Evolutionary conservation across 2,888 invertebrate genomes (phyloP).

Genomic region (Harmothoe impar): DNA sequence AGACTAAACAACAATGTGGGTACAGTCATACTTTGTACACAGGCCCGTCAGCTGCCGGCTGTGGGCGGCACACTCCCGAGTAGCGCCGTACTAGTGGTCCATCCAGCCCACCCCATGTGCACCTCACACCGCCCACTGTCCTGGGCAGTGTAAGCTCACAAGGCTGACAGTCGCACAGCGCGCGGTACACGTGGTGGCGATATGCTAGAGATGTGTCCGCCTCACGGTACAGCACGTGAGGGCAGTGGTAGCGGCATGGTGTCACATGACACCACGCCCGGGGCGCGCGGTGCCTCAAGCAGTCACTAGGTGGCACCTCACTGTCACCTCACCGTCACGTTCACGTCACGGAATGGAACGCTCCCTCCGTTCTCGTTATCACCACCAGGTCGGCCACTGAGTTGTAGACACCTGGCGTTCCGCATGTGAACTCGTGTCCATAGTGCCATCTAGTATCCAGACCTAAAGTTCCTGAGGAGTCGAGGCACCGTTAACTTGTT

Average conservation of each 20-base stretch:
- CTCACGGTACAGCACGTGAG: background rate
- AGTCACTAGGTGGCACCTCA: background rate
- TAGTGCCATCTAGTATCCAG: slow-evolving; percentile 31
- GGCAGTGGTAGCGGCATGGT: background rate
- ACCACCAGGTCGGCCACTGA: background rate
- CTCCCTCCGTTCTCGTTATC: background rate
- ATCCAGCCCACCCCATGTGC: background rate
- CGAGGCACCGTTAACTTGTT: slow-evolving; percentile 48
- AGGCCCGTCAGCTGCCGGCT: background rate
- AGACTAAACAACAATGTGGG: slow-evolving; percentile 47
- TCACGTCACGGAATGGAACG: background rate
- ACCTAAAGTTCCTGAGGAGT: slow-evolving; percentile 60
- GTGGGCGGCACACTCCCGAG: background rate
- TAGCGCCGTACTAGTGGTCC: background rate
- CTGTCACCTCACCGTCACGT: background rate
- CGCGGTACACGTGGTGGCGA: background rate
- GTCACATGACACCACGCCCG: background rate
- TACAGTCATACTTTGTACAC: slow-evolving; percentile 47
- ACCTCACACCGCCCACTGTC: background rate
- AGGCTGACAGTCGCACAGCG: too few relatives aligned
- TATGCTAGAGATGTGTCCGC: background rate
- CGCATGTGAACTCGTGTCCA: slow-evolving; percentile 7
- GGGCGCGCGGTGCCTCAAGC: background rate
- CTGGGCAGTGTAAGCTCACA: background rate
- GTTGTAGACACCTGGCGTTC: background rate